Conservation (phyloP, 2,888 invertebrate species). For the Tiphia femorata region DNA sequence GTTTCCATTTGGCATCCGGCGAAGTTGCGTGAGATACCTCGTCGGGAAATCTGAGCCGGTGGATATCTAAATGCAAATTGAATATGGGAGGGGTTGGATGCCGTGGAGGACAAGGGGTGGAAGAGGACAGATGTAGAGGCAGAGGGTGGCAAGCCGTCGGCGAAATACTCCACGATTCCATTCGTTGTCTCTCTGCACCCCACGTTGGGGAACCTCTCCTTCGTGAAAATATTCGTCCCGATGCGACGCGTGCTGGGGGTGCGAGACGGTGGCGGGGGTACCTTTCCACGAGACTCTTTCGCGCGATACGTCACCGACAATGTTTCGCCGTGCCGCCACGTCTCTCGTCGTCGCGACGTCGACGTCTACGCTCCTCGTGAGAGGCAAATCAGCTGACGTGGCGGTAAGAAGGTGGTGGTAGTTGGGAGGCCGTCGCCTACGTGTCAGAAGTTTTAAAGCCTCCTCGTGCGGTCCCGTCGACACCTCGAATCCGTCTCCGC, state of each 20-base stretch:
- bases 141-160: too few species aligned
- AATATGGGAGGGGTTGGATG: conserved; percentile 38
- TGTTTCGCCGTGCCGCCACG: not conserved
- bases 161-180: conserved; percentile 24
- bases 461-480: too few species aligned
- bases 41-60: conserved; percentile 24
- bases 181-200: conserved; percentile 7
- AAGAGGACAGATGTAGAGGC: too few species aligned
- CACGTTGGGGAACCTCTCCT: conserved; percentile 6
- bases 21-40: not conserved
- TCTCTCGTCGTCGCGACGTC: too few species aligned
- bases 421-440: not conserved
- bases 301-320: conserved; percentile 12
- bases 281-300: too few species aligned
- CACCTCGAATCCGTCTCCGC: too few species aligned
- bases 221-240: conserved; percentile 37
- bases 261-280: not conserved
- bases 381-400: conserved; percentile 14
- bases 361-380: conserved; percentile 12
- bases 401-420: not conserved
- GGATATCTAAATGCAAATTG: conserved; percentile 60
- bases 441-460: too few species aligned
- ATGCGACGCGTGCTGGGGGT: conserved; percentile 5
- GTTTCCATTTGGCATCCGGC: conserved; percentile 19
- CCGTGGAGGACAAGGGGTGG: not conserved